Evolutionary conservation across 2,113 vertebrate genomes (phyloP), one percentile per base, ranked within the genome.

Genomic region (Microcebus jonahi): DNA sequence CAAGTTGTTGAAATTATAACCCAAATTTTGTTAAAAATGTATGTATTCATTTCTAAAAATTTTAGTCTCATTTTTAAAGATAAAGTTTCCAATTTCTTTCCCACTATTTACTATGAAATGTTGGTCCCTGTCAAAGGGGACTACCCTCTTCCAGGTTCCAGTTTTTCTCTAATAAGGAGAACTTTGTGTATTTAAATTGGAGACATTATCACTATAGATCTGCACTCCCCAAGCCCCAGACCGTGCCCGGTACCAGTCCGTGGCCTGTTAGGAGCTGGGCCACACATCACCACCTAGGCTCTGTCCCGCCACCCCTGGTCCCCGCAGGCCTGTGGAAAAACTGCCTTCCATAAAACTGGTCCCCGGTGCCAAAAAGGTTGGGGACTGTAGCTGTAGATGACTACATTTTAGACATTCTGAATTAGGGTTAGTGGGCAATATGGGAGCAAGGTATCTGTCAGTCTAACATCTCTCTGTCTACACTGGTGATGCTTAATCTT

Each of bases 21-120:
- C 27, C 89, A 82, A 53, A 55, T 82, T 65, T 94, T 89, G 73
- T 86, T 57, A 36, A 80, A 85, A 95, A 92, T 34, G 12, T 63
- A 31, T 80, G 45, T 55, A 34, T 21, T 39, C 34, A 92, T 70
- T 94, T 93, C 25, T 21, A 91, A 70, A 92, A 34, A 21, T 36
- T 42, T 68, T 85, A 67, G 13, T 83, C 18, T 96, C 12, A 36
- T 76, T 73, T 95, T 53, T 70, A 34, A 88, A 67, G 29, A n/a
- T 68, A 48, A 85, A 80, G 12, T 14, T 23, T 6, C 39, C 81
- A 67, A 55, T 88, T 59, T 76, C 63, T 87, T 88, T 67, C 50
- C 36, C 5, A 36, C 7, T 83, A 34, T 53, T 76, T 88, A 45
- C 61, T 95, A 1, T 94, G 70, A 82, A 84, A 81, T 70, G 34